Percentiles rank a stretch among this genome's conserved stretches.
phyloP scores from a whole-genome alignment of 2,113 vertebrate genomes.

The Megalops atlanticus region DNA sequence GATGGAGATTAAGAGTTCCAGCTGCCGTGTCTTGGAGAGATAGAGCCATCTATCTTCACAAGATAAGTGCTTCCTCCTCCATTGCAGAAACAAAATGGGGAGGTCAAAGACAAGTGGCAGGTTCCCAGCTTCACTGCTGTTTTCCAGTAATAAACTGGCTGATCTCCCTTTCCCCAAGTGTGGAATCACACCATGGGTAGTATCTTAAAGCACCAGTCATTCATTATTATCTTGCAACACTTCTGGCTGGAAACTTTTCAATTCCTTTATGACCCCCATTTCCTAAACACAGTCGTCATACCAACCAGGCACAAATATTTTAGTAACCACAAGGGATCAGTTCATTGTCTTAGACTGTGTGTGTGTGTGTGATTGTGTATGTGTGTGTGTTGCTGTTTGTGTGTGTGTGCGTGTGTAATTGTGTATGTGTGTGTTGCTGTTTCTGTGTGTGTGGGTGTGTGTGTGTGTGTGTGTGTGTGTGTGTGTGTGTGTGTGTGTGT shows the following conservation, averaged over 20 bases:
- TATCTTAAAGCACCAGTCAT: too few relatives aligned
- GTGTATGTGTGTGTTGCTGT: too few relatives aligned
- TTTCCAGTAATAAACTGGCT: slow-evolving; percentile 31
- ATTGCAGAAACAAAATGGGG: slow-evolving; percentile 45
- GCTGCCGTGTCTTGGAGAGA: slow-evolving; percentile 49
- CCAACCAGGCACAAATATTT: background rate
- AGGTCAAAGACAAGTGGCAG: slow-evolving; percentile 29
- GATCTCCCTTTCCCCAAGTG: background rate
- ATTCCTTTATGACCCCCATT: background rate
- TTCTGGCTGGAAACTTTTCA: background rate
- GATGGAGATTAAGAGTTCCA: slow-evolving; percentile 59
- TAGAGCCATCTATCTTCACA: slow-evolving; percentile 44
- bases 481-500: too few relatives aligned
- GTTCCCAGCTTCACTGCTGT: slow-evolving; percentile 31
- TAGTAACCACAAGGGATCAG: background rate
- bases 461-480: too few relatives aligned
- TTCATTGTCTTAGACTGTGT: background rate
- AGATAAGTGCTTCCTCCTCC: slow-evolving; percentile 51
- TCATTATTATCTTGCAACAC: background rate
- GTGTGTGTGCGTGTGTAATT: too few relatives aligned
- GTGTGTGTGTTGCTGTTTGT: too few relatives aligned
- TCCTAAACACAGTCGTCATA: background rate
- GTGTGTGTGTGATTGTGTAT: too few relatives aligned
- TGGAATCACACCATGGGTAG: background rate
- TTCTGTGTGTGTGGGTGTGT: too few relatives aligned